Percentiles rank a stretch among this genome's conserved stretches.
Evolutionary conservation across 2,888 invertebrate genomes (phyloP).

Genomic region (Drosophila robusta): DNA sequence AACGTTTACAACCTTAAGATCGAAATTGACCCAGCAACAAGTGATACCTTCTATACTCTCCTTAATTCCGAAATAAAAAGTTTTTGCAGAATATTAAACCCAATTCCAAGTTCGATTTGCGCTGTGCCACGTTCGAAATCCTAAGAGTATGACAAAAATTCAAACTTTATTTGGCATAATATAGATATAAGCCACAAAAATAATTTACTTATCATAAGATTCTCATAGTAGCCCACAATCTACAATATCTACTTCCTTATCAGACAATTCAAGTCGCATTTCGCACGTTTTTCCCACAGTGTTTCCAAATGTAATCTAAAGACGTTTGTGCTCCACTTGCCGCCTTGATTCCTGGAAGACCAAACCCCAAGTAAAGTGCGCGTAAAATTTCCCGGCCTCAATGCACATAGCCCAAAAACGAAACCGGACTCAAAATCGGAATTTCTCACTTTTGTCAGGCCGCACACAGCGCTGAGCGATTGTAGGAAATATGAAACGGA

Average conservation of each 20-base stretch:
- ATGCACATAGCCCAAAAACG: slow-evolving; percentile 29
- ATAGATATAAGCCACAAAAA: too few species aligned
- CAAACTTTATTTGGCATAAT: too few species aligned
- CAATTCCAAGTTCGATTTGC: too few species aligned
- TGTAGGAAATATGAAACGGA: slow-evolving; percentile 70
- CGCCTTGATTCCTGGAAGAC: slow-evolving; percentile 24
- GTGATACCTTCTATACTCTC: too few species aligned
- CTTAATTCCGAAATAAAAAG: too few species aligned
- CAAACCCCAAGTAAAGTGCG: slow-evolving; percentile 26
- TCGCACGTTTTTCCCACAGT: slow-evolving; percentile 21
- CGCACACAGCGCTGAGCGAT: slow-evolving; percentile 53
- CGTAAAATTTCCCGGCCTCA: slow-evolving; percentile 22
- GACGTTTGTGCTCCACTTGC: slow-evolving; percentile 38
- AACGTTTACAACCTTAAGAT: too few species aligned
- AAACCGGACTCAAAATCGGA: slow-evolving; percentile 41
- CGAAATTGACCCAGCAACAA: too few species aligned
- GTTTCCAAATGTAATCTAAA: slow-evolving; percentile 9
- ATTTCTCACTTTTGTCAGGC: slow-evolving; percentile 54
- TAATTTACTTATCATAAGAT: neutral
- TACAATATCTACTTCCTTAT: neutral
- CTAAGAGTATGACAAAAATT: too few species aligned
- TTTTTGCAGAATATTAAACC: too few species aligned
- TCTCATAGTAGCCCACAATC: neutral
- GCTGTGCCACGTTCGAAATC: too few species aligned
- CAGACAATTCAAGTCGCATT: neutral